Evolutionary conservation across 2,113 vertebrate genomes (phyloP), one percentile per base, ranked within the genome.

Genomic region (Jacana jacana): DNA sequence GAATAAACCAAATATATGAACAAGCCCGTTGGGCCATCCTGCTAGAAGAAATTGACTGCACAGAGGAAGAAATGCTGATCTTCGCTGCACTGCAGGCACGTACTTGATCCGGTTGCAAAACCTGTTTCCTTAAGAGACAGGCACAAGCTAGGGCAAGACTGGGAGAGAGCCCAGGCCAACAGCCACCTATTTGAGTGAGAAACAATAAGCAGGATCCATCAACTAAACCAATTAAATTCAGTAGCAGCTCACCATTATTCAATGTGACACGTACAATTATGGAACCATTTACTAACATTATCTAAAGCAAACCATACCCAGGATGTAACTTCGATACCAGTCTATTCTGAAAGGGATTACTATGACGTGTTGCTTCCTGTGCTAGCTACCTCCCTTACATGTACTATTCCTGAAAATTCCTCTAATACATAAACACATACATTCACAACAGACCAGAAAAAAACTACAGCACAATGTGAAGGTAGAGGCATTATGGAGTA

Each of bases 31-130:
- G 99, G 99, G 95, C 98, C 94, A 98, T 99, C 97, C 97, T 99
- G 58, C 86, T 99, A 87, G 99, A 99, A 97, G 99, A 99, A 92
- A 99, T 99, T 2, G 99, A 99, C 61, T 99, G 99, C 97, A 99
- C 99, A 0, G 99, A 99, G 52, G 99, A 99, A 76, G 99, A 99
- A 91, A 99, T 99, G 99, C 91, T 99, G 85, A 99, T 99, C 98
- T 99, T 99, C 11, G 99, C 99, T 17, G 99, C 99, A 1, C 92
- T 99, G 22, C 99, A 99, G 98, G 99, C 99, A 98, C 4, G 95
- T 95, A 91, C 94, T 81, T 52, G 60, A 75, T 80, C 52, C 49
- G 35, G 82, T 11, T 81, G 91, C 20, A 68, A 57, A 93, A 96
- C 54, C 76, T 63, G 93, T 92, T 97, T 91, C 79, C 51, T 75